Base-by-base conservation (phyloP, 2,113 vertebrate species). In the Microcebus tavaratra region DNA sequence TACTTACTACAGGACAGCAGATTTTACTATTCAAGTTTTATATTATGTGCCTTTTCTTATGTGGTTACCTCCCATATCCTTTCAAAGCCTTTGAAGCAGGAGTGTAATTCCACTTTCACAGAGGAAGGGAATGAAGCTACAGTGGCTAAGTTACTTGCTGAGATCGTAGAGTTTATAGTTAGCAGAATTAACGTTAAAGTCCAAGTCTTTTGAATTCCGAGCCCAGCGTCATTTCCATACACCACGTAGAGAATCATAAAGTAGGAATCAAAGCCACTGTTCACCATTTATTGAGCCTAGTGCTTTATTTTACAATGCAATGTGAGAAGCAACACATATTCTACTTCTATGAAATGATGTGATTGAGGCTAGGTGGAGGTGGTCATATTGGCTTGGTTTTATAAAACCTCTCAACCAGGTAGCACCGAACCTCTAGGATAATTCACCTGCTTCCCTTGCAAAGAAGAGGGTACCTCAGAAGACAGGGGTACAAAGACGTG, bases 401-500 rank as follows among this genome's bases (percentile, higher is more conserved):
- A 14, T 3, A 59, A 31, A 48, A n/a, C 23, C 7, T 70, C 20
- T 76, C 36, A 61, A 34, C 6, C 13, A 4, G 42, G 5, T 9
- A 25, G 55, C 61, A 48, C 31, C 55, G 48, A 97, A 31, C 6
- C 39, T 63, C 21, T 27, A 67, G 50, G 39, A 79, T 18, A 45
- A 1, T 25, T 55, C 3, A 13, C 39, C 27, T 72, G 45, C 39
- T 79, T 83, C 42, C 23, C 39, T 57, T 17, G 39, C 31, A 55
- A n/a, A 93, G 73, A 48, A 13, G 13, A 11, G 29, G 14, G 4
- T 12, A 7, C 3, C 59, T 88, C 7, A 9, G 36, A 55, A 48
- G 25, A 55, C 6, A 94, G 18, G 31, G 9, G 0, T 9, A 25
- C 8, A 21, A 6, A 87, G 34, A 39, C 0, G 0, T 3, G 3